A percentile compares a stretch with the other conserved stretches of the same genome.
phyloP scores from a whole-genome alignment of 1,140 invertebrate genomes.

The Cheumatopsyche charites region DNA sequence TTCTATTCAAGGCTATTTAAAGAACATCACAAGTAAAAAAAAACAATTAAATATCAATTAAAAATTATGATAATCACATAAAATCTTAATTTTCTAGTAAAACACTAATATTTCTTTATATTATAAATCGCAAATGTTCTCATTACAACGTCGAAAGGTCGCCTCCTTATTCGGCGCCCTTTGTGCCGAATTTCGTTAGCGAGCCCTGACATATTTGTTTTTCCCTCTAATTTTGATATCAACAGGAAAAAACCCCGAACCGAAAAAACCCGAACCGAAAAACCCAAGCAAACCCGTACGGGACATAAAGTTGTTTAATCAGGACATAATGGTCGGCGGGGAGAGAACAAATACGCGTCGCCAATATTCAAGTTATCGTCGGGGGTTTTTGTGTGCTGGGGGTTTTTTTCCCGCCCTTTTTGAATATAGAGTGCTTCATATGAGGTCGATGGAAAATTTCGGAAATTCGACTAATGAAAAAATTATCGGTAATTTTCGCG shows the following conservation, averaged over 20 bases:
- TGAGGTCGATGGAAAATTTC: neutral
- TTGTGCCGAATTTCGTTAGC: constrained; percentile 41
- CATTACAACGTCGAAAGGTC: neutral
- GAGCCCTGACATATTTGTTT: constrained; percentile 47
- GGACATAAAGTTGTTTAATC: constrained; percentile 47
- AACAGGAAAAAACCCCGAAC: constrained; percentile 30
- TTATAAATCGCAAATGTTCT: constrained; percentile 9
- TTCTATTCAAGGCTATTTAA: no score
- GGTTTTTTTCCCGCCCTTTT: neutral
- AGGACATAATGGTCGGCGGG: constrained; percentile 46
- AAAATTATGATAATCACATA: no score
- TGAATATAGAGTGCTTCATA: constrained; percentile 28
- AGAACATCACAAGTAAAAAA: no score
- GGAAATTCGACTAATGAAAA: no score
- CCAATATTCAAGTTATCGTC: constrained; percentile 29
- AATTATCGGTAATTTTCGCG: no score
- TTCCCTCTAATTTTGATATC: constrained; percentile 46
- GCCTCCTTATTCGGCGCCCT: neutral
- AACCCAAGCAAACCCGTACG: constrained; percentile 33
- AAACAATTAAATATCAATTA: no score
- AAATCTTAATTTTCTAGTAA: no score
- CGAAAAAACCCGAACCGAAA: neutral
- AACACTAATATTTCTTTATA: no score
- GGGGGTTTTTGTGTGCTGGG: neutral
- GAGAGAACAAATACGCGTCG: constrained; percentile 42